Evolutionary conservation across 2,113 vertebrate genomes (phyloP).

Genomic region (Labrus mixtus): DNA sequence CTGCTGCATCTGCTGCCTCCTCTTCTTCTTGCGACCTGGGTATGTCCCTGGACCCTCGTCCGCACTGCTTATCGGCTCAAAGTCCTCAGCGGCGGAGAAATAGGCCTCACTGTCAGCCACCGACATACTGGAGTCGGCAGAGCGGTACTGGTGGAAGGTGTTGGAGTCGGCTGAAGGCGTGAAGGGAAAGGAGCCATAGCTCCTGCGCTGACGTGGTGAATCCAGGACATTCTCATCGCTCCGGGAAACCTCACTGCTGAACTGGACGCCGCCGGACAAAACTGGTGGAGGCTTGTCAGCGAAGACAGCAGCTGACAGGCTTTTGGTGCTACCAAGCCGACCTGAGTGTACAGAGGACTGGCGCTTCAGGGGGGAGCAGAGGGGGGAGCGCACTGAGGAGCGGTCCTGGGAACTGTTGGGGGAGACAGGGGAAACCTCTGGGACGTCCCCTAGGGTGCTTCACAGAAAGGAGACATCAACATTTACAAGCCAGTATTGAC

Average conservation of each 20-base stretch:
- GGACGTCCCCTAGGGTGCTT: slow-evolving; percentile 84
- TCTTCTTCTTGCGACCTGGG: slow-evolving; percentile 94
- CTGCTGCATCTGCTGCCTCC: slow-evolving; percentile 87
- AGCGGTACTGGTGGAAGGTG: slow-evolving; percentile 97
- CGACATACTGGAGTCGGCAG: slow-evolving; percentile 96
- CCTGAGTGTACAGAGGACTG: slow-evolving; percentile 93
- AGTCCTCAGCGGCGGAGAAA: slow-evolving; percentile 96
- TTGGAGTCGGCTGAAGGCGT: slow-evolving; percentile 95
- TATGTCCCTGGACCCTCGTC: slow-evolving; percentile 98
- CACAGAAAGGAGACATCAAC: background rate
- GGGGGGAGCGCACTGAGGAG: slow-evolving; percentile 88
- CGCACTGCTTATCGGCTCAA: slow-evolving; percentile 94
- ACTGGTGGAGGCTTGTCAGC: slow-evolving; percentile 89
- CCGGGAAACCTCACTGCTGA: slow-evolving; percentile 95
- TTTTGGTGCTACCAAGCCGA: slow-evolving; percentile 95
- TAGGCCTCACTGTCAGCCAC: slow-evolving; percentile 98
- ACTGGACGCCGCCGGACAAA: slow-evolving; percentile 89
- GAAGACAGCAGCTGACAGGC: slow-evolving; percentile 93
- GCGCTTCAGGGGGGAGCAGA: slow-evolving; percentile 92
- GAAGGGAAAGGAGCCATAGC: slow-evolving; percentile 97
- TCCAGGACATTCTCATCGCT: slow-evolving; percentile 96
- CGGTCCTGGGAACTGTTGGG: slow-evolving; percentile 88
- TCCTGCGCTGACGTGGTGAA: slow-evolving; percentile 93
- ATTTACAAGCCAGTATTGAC: background rate
- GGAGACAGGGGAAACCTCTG: slow-evolving; percentile 86